phyloP scores from a whole-genome alignment of 2,113 vertebrate species.

The Dromiciops gliroides region DNA sequence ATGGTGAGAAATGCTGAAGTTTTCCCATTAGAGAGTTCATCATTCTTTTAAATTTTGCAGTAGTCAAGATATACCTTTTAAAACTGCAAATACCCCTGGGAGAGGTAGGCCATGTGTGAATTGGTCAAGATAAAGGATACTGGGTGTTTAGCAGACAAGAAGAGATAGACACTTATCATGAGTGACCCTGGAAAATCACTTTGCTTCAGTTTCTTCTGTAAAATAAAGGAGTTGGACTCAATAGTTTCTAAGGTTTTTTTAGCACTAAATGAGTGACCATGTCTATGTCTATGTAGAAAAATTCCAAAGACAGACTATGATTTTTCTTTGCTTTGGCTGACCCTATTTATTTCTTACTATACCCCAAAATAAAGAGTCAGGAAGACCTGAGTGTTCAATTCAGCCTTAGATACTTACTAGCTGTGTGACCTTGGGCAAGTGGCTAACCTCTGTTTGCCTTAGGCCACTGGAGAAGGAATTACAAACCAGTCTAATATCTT shows the following conservation, averaged over 20 bases:
- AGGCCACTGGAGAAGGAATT: neutral
- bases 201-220: neutral
- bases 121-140: neutral
- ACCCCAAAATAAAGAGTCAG: neutral
- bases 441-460: neutral
- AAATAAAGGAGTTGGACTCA: neutral
- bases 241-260: neutral
- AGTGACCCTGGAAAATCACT: neutral
- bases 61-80: neutral
- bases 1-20: neutral
- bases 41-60: neutral
- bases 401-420: neutral
- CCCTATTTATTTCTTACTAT: neutral
- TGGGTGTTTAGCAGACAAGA: neutral
- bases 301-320: neutral
- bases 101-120: neutral
- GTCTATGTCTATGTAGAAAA: neutral
- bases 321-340: neutral
- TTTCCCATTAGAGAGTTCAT: neutral
- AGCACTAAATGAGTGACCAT: neutral
- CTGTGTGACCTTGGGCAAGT: neutral
- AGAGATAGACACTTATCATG: neutral
- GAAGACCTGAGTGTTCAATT: neutral
- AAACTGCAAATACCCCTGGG: neutral
- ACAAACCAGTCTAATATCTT: neutral